Evolutionary conservation across 2,888 invertebrate genomes (phyloP).

Genomic region (Neoitamus cyanurus): DNA sequence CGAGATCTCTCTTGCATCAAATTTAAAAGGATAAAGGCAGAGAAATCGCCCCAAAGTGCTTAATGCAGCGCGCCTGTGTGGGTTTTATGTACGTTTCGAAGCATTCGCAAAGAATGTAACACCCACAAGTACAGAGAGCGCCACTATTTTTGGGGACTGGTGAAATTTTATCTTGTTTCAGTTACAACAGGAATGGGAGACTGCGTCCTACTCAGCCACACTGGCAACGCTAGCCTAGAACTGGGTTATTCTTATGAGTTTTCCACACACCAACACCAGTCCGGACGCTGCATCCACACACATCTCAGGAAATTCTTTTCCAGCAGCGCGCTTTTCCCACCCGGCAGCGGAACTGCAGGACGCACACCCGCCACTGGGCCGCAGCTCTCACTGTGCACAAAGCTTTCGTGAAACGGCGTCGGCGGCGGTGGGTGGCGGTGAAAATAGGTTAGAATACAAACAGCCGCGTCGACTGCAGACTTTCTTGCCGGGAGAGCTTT

Average conservation of each 20-base stretch:
- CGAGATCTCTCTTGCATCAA: conserved; percentile 45
- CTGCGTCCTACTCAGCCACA: conserved; percentile 27
- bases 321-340: not conserved
- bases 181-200: conserved; percentile 9
- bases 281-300: conserved; percentile 13
- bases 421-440: not conserved
- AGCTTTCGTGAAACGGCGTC: not conserved
- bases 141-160: conserved; percentile 44
- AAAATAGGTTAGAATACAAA: conserved; percentile 9
- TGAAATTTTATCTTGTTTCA: conserved; percentile 31
- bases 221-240: not conserved
- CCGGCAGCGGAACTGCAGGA: not conserved
- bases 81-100: conserved; percentile 16
- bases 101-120: conserved; percentile 15
- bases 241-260: conserved; percentile 33
- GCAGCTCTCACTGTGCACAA: not conserved
- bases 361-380: conserved; percentile 32
- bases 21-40: conserved; percentile 42
- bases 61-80: not conserved
- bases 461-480: not conserved
- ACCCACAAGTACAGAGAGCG: conserved; percentile 28
- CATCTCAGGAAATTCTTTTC: conserved; percentile 18
- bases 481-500: conserved; percentile 9
- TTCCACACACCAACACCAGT: conserved; percentile 7
- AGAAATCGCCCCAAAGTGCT: conserved; percentile 22